Evolutionary conservation across 2,888 invertebrate genomes (phyloP).

Genomic region (Argyra leucocephala): DNA sequence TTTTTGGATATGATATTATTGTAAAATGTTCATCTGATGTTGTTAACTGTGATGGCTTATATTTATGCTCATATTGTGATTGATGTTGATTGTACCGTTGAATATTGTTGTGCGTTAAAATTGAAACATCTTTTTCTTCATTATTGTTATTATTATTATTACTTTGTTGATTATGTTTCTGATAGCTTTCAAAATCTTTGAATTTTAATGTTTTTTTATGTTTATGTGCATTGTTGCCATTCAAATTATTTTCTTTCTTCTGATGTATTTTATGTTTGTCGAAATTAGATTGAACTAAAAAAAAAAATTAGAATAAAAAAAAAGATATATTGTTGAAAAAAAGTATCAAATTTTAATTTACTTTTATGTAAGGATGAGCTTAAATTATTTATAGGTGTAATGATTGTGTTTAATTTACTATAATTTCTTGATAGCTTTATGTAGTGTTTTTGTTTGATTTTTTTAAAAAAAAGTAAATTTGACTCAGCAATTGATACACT

Average conservation of each 20-base stretch:
- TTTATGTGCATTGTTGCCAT: neutral
- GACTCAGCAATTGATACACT: no score
- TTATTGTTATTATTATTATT: neutral
- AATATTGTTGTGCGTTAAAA: neutral
- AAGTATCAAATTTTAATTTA: no score
- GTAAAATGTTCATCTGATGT: slow-evolving; percentile 15
- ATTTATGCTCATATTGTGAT: neutral
- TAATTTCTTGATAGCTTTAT: no score
- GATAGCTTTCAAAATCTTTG: neutral
- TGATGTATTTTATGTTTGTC: neutral
- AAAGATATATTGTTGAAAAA: neutral
- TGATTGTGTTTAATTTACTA: no score
- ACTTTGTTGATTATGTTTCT: neutral
- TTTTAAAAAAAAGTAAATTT: no score
- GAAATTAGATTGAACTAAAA: neutral
- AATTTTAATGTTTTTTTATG: neutral
- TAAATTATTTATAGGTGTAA: no score
- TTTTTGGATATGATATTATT: slow-evolving; percentile 18
- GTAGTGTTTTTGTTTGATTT: no score
- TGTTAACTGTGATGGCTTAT: slow-evolving; percentile 14
- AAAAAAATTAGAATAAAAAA: neutral
- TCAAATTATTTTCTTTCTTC: neutral
- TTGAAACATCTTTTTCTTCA: neutral
- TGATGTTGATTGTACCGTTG: neutral
- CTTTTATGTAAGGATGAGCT: no score